These are phyloP conservation scores for Nibea coibor DNA, from an alignment of 2,113 vertebrate species.

Conservation along the genomic window DNA sequence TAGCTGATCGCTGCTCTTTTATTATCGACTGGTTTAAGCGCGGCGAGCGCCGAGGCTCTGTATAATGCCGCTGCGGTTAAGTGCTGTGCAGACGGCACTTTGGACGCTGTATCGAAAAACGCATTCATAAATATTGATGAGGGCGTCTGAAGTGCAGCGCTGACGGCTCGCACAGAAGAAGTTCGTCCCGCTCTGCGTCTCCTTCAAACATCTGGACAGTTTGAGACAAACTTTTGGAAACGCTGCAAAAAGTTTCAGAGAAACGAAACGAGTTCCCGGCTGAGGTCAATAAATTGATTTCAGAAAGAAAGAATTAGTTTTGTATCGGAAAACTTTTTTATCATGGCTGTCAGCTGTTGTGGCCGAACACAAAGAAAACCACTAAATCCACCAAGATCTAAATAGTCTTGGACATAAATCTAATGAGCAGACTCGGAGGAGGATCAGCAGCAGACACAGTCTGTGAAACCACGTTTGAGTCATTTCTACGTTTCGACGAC, in stretches of 20 bases:
- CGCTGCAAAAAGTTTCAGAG: not conserved
- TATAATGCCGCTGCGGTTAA: constrained; percentile 41
- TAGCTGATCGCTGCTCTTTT: constrained; percentile 35
- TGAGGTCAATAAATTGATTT: not conserved
- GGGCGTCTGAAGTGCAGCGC: not conserved
- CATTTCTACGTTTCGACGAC: too few relatives aligned
- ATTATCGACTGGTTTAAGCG: constrained; percentile 40
- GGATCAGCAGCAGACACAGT: constrained; percentile 4
- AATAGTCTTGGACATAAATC: not conserved
- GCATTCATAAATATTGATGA: constrained; percentile 70
- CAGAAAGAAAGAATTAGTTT: not conserved
- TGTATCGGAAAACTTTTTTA: not conserved
- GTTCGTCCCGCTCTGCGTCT: not conserved
- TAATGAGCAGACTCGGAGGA: not conserved
- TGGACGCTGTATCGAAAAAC: constrained; percentile 26
- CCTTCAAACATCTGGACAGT: not conserved
- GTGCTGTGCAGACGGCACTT: constrained; percentile 37
- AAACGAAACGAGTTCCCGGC: not conserved
- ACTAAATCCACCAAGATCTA: not conserved
- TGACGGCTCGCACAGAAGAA: not conserved
- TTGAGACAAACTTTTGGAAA: not conserved
- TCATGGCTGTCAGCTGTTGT: constrained; percentile 6
- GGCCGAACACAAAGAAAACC: constrained; percentile 10
- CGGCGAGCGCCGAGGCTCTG: not conserved
- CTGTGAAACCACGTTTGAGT: not conserved